Conservation (phyloP, 2,888 invertebrate species). For the Harpagoxenus sublaevis region DNA sequence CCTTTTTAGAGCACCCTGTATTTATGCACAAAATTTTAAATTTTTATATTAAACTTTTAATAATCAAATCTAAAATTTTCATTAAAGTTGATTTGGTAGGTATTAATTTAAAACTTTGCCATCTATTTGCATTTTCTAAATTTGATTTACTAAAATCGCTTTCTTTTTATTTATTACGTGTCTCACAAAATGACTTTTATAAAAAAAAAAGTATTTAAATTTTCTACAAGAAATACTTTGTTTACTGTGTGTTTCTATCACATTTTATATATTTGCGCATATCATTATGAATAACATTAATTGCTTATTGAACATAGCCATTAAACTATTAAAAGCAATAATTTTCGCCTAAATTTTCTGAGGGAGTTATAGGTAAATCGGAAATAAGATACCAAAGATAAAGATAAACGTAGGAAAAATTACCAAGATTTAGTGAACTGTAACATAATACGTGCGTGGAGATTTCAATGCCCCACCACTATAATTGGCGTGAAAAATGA, state of each 20-base stretch:
- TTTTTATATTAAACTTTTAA: not conserved
- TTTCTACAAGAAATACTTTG: not conserved
- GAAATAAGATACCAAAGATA: not conserved
- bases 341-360: not conserved
- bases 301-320: not conserved
- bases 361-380: not conserved
- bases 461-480: slow-evolving; percentile 43
- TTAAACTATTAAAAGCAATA: not conserved
- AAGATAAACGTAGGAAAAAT: not conserved
- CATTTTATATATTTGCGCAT: not conserved
- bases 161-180: not conserved
- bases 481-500: not conserved
- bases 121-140: not conserved
- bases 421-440: not conserved
- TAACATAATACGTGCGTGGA: not conserved
- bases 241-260: not conserved
- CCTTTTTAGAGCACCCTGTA: no score
- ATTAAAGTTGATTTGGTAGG: not conserved
- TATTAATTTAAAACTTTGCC: not conserved
- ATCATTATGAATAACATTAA: not conserved
- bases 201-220: not conserved
- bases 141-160: not conserved
- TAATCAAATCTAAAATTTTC: not conserved
- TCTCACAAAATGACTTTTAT: not conserved
- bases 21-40: no score